Percentiles rank a stretch among this genome's conserved stretches.
These are phyloP conservation scores for Actias luna DNA, from an alignment of 2,888 invertebrate species.

Conservation along the genomic window DNA sequence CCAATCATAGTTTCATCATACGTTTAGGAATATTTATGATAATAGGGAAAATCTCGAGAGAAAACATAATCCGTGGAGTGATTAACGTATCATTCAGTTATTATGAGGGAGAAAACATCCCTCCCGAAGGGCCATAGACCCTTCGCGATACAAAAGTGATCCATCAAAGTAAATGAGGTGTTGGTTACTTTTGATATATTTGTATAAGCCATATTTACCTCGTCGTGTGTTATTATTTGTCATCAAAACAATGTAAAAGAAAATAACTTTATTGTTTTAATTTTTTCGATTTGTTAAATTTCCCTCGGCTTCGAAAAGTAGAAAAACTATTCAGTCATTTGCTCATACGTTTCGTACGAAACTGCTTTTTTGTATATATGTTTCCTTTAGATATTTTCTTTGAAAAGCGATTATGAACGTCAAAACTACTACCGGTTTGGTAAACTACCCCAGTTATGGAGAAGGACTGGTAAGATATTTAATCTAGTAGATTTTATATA, in stretches of 20 bases:
- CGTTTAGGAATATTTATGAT: background rate
- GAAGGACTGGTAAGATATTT: no score
- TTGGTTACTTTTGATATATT: conserved; percentile 16
- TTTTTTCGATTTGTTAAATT: no score
- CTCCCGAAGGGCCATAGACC: conserved; percentile 19
- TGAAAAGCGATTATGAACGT: no score
- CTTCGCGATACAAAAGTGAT: conserved; percentile 20
- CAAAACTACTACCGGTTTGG: no score
- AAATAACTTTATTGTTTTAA: no score
- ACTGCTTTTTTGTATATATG: no score
- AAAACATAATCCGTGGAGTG: conserved; percentile 23
- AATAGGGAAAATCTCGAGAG: conserved; percentile 20
- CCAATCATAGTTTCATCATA: background rate
- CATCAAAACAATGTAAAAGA: background rate
- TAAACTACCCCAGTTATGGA: no score
- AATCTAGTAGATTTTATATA: no score
- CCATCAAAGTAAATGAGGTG: conserved; percentile 20
- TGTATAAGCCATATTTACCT: background rate
- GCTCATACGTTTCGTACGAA: no score
- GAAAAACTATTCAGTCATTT: no score
- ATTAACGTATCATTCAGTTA: conserved; percentile 25
- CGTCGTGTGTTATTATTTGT: background rate
- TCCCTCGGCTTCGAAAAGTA: no score
- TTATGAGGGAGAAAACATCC: conserved; percentile 18
- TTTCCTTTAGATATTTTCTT: no score